A percentile compares a stretch with the other conserved stretches of the same genome.
Conservation (phyloP, 2,113 vertebrate species). For the Daboia siamensis region DNA sequence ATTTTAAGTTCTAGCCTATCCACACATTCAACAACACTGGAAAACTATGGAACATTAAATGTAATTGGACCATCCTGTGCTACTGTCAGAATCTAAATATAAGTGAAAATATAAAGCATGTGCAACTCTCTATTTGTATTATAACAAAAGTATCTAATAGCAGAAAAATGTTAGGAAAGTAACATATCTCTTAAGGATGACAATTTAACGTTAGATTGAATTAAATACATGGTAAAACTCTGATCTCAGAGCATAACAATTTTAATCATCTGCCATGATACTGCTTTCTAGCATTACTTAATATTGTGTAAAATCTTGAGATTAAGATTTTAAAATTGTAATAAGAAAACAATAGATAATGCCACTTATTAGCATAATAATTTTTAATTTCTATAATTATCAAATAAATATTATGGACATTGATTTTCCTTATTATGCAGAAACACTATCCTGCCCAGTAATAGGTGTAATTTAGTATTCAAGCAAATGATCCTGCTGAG, state of each 20-base stretch:
- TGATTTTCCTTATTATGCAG: background rate
- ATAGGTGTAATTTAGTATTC: background rate
- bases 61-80: background rate
- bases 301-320: background rate
- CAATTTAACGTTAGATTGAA: background rate
- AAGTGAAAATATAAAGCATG: background rate
- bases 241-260: background rate
- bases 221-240: background rate
- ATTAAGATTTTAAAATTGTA: background rate
- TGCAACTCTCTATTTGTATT: background rate
- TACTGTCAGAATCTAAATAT: background rate
- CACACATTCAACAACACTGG: background rate
- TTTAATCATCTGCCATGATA: background rate
- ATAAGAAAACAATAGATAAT: background rate
- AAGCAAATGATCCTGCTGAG: background rate
- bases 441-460: background rate
- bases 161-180: background rate
- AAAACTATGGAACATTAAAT: background rate
- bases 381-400: background rate
- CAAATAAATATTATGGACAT: background rate
- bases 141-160: background rate
- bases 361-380: background rate
- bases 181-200: background rate
- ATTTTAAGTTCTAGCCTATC: background rate
- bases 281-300: background rate